Conservation (phyloP, 2,888 invertebrate species). For the Pyrochroa serraticornis region DNA sequence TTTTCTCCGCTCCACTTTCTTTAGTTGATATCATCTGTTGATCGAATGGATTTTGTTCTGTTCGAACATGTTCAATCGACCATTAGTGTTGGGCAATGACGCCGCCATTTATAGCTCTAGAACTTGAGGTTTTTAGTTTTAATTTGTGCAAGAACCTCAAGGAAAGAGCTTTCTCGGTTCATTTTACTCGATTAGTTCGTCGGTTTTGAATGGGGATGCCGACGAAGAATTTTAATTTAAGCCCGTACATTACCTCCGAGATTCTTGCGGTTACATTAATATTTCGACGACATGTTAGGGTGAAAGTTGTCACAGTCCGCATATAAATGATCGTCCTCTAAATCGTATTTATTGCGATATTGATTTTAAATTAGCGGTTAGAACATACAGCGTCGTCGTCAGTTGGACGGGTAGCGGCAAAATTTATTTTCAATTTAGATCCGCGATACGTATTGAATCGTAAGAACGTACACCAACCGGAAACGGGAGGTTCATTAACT, state of each 20-base stretch:
- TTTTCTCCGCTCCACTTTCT: no score
- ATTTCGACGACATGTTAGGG: slow-evolving; percentile 1
- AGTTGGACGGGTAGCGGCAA: slow-evolving; percentile 6
- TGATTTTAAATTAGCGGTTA: slow-evolving; percentile 37
- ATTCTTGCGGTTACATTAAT: slow-evolving; percentile 7
- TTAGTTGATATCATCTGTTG: no score
- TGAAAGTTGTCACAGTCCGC: slow-evolving; percentile 11
- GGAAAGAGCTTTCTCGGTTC: not conserved
- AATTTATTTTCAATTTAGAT: slow-evolving; percentile 33
- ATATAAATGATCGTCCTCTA: slow-evolving; percentile 30
- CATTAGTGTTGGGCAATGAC: no score
- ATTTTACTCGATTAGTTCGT: slow-evolving; percentile 3
- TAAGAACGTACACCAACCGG: no score
- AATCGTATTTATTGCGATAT: slow-evolving; percentile 34
- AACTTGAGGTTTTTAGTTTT: no score
- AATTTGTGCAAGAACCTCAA: not conserved
- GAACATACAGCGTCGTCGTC: not conserved
- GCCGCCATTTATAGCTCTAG: no score
- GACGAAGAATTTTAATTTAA: slow-evolving; percentile 11
- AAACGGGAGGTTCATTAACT: slow-evolving; percentile 5
- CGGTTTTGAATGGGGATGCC: slow-evolving; percentile 1
- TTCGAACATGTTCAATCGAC: no score
- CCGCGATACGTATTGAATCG: not conserved
- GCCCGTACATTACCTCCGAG: not conserved
- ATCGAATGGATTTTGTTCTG: no score